These are phyloP conservation scores for Erebia ligea DNA, from an alignment of 2,888 invertebrate species.

Conservation along the genomic window DNA sequence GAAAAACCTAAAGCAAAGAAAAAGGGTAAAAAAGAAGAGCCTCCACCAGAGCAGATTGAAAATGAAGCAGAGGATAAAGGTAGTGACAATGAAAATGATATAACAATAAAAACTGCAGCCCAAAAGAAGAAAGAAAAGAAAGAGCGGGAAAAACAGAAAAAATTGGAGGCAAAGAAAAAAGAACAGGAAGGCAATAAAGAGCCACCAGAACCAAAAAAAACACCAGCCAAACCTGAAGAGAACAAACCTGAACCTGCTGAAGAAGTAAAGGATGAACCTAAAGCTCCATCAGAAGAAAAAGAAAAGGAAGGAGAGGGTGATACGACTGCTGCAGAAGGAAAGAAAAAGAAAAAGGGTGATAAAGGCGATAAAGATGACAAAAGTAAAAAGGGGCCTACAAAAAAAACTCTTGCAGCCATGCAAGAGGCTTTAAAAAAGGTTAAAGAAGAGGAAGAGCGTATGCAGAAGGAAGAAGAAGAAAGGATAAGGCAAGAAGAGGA, in stretches of 20 bases:
- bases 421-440: constrained; percentile 94
- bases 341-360: constrained; percentile 76
- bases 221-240: constrained; percentile 47
- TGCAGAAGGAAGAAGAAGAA: constrained; percentile 90
- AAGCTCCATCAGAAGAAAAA: constrained; percentile 63
- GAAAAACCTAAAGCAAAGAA: constrained; percentile 72
- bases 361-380: constrained; percentile 82
- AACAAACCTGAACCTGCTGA: constrained; percentile 53
- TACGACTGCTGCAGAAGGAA: constrained; percentile 63
- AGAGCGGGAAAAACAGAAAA: constrained; percentile 90
- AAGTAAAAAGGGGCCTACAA: constrained; percentile 89
- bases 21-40: constrained; percentile 66
- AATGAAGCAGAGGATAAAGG: constrained; percentile 68
- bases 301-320: constrained; percentile 66
- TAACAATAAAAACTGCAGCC: constrained; percentile 90
- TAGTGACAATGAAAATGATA: constrained; percentile 81
- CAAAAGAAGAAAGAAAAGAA: constrained; percentile 96
- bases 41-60: constrained; percentile 52
- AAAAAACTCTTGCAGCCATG: constrained; percentile 94
- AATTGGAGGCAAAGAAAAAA: constrained; percentile 86
- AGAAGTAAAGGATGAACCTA: constrained; percentile 68
- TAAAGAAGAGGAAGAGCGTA: constrained; percentile 94
- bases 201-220: constrained; percentile 52
- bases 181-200: constrained; percentile 67
- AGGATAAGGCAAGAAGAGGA: constrained; percentile 88